phyloP scores from a whole-genome alignment of 2,113 vertebrate species.

The Lagopus leucura region DNA sequence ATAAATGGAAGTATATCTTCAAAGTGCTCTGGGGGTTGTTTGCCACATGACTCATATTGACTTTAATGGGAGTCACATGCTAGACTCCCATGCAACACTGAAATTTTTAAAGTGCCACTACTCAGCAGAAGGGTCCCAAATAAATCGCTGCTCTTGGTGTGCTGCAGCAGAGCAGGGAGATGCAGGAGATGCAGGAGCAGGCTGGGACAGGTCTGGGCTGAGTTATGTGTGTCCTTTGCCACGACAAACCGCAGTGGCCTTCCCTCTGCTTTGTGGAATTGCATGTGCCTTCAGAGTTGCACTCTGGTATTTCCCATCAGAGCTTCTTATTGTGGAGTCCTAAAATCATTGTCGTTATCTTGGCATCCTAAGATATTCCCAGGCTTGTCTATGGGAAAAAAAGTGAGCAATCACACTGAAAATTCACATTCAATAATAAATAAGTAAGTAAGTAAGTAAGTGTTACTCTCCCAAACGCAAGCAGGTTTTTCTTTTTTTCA shows the following conservation, averaged over 20 bases:
- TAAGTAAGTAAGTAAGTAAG: neutral
- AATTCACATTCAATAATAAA: rapidly evolving
- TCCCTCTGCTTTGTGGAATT: neutral
- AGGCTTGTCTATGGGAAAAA: neutral
- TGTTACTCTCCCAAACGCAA: neutral
- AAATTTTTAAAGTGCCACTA: conserved; percentile 22
- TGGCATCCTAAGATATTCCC: neutral
- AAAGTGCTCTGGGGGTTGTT: conserved; percentile 42
- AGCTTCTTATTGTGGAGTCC: neutral
- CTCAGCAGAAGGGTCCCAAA: neutral
- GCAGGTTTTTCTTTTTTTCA: neutral
- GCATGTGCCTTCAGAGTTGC: neutral
- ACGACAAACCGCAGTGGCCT: neutral
- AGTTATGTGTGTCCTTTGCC: neutral
- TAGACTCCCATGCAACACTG: conserved; percentile 31
- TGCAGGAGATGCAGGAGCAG: neutral
- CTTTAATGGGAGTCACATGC: conserved; percentile 69
- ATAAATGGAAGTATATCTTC: conserved; percentile 57
- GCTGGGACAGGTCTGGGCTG: neutral
- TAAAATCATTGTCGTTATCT: conserved; percentile 26
- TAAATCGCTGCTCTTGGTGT: conserved; percentile 54
- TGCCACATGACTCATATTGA: conserved; percentile 53
- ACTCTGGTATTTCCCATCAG: neutral
- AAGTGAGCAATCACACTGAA: neutral
- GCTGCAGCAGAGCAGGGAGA: neutral